Evolutionary conservation across 2,888 invertebrate species (phyloP).

Genomic region (Epistrophe grossulariae): DNA sequence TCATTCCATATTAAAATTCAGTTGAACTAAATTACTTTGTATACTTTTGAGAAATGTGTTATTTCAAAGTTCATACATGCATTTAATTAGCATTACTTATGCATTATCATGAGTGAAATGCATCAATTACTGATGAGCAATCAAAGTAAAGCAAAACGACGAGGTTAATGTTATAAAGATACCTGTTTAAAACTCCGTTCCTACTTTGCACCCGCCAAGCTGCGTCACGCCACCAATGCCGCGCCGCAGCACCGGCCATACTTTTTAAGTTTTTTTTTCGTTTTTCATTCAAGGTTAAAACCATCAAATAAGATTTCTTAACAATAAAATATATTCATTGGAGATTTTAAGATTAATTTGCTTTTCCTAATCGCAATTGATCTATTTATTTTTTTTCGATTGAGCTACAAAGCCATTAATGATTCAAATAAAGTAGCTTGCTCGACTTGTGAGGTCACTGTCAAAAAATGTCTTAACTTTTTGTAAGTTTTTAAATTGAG

Average conservation of each 20-base stretch:
- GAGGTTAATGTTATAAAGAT: too few species aligned
- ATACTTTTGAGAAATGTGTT: not conserved
- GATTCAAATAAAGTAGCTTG: not conserved
- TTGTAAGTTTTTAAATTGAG: not conserved
- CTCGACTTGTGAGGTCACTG: not conserved
- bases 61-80: not conserved
- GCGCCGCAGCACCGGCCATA: not conserved
- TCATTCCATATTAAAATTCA: too few species aligned
- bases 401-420: not conserved
- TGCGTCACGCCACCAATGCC: not conserved
- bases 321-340: constrained; percentile 6
- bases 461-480: constrained; percentile 24
- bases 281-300: constrained; percentile 15
- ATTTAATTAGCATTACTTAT: constrained; percentile 2
- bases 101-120: not conserved
- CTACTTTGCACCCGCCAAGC: not conserved
- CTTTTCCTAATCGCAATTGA: constrained; percentile 4
- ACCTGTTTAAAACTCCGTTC: not conserved
- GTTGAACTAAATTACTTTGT: not conserved
- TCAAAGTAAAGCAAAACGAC: not conserved
- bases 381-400: constrained; percentile 12
- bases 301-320: constrained; percentile 27
- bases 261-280: not conserved
- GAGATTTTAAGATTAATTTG: constrained; percentile 6
- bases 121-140: not conserved